Conservation (phyloP, 2,888 invertebrate species). For the Ptilodon capucinus region DNA sequence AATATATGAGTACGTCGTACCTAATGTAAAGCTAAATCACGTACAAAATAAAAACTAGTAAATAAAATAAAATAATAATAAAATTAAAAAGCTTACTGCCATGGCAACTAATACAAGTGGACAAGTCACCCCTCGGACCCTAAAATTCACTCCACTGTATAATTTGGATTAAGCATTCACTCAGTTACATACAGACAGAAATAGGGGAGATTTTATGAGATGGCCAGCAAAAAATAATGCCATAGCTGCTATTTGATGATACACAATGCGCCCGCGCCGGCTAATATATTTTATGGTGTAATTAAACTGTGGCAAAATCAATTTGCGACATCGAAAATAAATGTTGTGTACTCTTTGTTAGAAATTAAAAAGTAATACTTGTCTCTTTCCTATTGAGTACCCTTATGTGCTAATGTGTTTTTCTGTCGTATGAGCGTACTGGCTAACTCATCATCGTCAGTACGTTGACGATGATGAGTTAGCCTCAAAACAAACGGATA, state of each 20-base stretch:
- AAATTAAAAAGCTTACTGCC: neutral
- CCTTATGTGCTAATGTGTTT: too few relatives aligned
- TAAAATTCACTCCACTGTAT: constrained; percentile 28
- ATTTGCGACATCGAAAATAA: neutral
- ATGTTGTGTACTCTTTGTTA: neutral
- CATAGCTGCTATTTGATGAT: neutral
- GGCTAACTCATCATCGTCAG: too few relatives aligned
- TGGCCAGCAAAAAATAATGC: neutral
- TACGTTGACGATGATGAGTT: too few relatives aligned
- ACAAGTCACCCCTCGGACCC: constrained; percentile 14
- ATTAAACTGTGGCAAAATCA: neutral
- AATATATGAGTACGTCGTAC: too few relatives aligned
- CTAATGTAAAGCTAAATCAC: neutral
- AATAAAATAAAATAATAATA: neutral
- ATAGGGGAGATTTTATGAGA: neutral
- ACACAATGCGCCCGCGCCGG: neutral
- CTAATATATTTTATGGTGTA: neutral
- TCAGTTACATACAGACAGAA: constrained; percentile 20
- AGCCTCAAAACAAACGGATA: too few relatives aligned
- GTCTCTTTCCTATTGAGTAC: too few relatives aligned
- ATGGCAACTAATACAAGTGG: constrained; percentile 7
- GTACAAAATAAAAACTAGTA: neutral
- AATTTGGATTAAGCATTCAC: constrained; percentile 49
- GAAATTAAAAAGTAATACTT: too few relatives aligned
- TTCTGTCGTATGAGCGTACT: too few relatives aligned